Evolutionary conservation across 2,113 vertebrate species (phyloP).

Genomic region (Nerophis ophidion): DNA sequence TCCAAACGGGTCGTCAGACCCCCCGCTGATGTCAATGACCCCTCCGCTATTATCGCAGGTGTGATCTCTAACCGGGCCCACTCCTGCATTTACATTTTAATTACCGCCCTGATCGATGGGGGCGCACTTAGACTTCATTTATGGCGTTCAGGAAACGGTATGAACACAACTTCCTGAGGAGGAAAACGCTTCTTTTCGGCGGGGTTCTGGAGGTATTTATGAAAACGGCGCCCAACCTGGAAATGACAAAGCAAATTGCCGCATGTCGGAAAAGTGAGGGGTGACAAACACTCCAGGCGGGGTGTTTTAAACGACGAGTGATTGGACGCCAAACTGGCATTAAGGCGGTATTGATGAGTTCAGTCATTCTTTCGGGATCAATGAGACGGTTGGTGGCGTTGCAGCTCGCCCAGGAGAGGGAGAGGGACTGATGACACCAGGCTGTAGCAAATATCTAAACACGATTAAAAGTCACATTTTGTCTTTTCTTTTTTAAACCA

Average conservation of each 20-base stretch:
- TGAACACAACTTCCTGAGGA: slow-evolving; percentile 52
- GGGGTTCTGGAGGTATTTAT: slow-evolving; percentile 44
- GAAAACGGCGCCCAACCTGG: slow-evolving; percentile 42
- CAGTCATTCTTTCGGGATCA: slow-evolving; percentile 73
- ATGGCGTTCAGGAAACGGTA: slow-evolving; percentile 57
- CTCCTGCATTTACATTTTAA: slow-evolving; percentile 74
- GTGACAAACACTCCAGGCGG: slow-evolving; percentile 42
- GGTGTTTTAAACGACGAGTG: slow-evolving; percentile 73
- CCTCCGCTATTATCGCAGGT: slow-evolving; percentile 71
- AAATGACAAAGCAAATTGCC: slow-evolving; percentile 64
- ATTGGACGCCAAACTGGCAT: slow-evolving; percentile 75
- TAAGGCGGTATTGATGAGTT: slow-evolving; percentile 72
- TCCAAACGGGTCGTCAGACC: slow-evolving; percentile 60
- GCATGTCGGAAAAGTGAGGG: slow-evolving; percentile 66
- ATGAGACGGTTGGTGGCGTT: slow-evolving; percentile 64
- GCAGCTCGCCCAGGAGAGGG: neutral
- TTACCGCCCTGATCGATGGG: slow-evolving; percentile 71
- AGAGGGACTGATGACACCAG: too few relatives aligned
- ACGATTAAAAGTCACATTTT: too few relatives aligned
- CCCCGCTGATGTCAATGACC: slow-evolving; percentile 59
- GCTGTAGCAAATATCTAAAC: too few relatives aligned
- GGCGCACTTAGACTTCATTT: slow-evolving; percentile 63
- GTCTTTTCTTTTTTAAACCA: too few relatives aligned
- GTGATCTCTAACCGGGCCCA: slow-evolving; percentile 62
- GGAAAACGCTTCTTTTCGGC: slow-evolving; percentile 42